Conservation (phyloP, 2,113 vertebrate species). For the Nanger granti region DNA sequence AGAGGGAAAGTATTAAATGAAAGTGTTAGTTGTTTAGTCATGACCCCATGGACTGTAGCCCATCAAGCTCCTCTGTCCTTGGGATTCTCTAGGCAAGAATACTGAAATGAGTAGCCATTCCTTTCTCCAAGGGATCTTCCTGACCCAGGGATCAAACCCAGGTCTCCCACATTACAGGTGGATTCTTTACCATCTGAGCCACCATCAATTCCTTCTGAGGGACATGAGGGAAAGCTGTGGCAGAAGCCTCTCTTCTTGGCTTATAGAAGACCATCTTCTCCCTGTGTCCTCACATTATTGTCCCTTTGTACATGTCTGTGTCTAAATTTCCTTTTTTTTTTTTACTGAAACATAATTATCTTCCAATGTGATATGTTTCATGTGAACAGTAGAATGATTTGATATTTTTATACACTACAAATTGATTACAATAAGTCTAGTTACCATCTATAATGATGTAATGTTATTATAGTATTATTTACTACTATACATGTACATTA, state of each 20-base stretch:
- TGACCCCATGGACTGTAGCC: neutral
- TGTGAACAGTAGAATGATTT: neutral
- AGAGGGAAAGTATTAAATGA: neutral
- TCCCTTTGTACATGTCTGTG: neutral
- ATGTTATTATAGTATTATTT: neutral
- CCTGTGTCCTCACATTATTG: neutral
- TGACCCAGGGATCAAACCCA: neutral
- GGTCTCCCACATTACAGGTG: neutral
- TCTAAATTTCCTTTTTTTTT: neutral
- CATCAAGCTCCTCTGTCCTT: neutral
- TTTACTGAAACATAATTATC: neutral
- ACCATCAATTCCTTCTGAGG: neutral
- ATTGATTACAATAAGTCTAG: neutral
- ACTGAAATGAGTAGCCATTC: neutral
- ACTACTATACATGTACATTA: neutral
- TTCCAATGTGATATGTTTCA: neutral
- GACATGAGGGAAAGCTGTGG: neutral
- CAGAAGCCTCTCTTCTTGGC: neutral
- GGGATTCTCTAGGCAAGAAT: neutral
- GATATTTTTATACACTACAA: neutral
- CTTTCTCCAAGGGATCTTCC: neutral
- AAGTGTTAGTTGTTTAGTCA: fast-evolving
- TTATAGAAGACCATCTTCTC: neutral
- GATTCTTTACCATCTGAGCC: neutral
- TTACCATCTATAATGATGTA: neutral